A percentile compares a stretch with the other conserved stretches of the same genome.
These are phyloP conservation scores for Uropsilus gracilis DNA, from an alignment of 2,113 vertebrate genomes.

Conservation along the genomic window DNA sequence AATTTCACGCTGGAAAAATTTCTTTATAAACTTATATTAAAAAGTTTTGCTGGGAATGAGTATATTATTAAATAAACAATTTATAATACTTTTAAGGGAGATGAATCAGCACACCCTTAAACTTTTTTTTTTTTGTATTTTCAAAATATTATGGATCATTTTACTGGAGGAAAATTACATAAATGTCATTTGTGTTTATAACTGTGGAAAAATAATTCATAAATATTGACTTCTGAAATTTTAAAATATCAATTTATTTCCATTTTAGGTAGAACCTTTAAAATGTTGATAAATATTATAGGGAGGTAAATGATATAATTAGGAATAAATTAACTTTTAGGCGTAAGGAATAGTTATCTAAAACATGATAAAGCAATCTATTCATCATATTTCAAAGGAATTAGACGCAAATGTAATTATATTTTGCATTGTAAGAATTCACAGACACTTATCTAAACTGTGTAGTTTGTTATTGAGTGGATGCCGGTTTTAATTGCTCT, in stretches of 20 bases:
- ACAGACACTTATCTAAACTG: background rate
- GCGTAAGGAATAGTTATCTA: background rate
- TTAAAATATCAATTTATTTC: background rate
- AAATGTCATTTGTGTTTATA: background rate
- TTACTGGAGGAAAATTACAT: background rate
- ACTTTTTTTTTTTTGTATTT: background rate
- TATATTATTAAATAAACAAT: slow-evolving; percentile 78
- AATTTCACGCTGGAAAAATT: slow-evolving; percentile 88
- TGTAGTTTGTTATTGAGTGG: too few species aligned
- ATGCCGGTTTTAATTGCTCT: background rate
- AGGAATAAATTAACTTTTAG: background rate
- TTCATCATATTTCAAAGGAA: background rate
- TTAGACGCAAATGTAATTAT: background rate
- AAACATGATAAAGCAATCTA: background rate
- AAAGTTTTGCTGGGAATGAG: slow-evolving; percentile 81
- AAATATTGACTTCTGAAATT: background rate
- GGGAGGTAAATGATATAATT: background rate
- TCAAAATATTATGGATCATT: background rate
- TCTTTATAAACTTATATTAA: slow-evolving; percentile 85
- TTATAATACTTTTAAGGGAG: slow-evolving; percentile 71
- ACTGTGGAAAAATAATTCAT: background rate
- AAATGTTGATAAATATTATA: background rate
- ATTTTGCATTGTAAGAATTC: background rate
- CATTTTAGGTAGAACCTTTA: background rate
- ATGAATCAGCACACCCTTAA: slow-evolving; percentile 33